Evolutionary conservation across 2,797 vertebrate genomes (phyloP).

Genomic region (Platalea minor): DNA sequence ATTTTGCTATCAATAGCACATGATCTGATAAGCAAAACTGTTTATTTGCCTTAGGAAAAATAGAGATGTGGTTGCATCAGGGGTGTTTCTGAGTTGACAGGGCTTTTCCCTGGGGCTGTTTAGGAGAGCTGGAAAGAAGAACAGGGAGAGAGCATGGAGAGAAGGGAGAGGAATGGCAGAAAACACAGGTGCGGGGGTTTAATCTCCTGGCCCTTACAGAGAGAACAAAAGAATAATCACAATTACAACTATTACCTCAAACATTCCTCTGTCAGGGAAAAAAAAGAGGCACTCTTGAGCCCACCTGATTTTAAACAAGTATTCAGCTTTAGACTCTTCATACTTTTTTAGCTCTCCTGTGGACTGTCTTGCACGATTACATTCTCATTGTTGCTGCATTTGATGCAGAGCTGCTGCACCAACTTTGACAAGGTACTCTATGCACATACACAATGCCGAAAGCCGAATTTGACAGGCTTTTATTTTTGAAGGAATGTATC

Average conservation of each 20-base stretch:
- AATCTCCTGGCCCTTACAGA: slow-evolving; percentile 74
- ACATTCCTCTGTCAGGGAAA: background rate
- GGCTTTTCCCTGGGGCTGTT: slow-evolving; percentile 71
- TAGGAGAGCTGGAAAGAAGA: slow-evolving; percentile 73
- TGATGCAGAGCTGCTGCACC: background rate
- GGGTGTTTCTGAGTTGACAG: slow-evolving; percentile 76
- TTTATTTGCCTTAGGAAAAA: slow-evolving; percentile 80
- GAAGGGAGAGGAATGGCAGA: slow-evolving; percentile 52
- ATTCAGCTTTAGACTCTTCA: background rate
- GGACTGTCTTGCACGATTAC: background rate
- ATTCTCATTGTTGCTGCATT: background rate
- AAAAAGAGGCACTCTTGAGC: background rate
- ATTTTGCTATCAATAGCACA: slow-evolving; percentile 70
- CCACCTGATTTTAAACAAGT: background rate
- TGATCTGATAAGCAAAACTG: slow-evolving; percentile 86
- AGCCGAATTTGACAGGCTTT: background rate
- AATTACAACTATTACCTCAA: background rate
- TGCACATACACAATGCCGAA: background rate
- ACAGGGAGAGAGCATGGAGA: slow-evolving; percentile 64
- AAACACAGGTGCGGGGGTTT: slow-evolving; percentile 77
- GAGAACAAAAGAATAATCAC: slow-evolving; percentile 62
- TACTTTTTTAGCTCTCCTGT: background rate
- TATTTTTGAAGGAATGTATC: background rate
- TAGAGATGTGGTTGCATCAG: slow-evolving; percentile 54
- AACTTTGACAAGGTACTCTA: background rate